These are phyloP conservation scores for Steinernema scapterisci DNA, from an alignment of 2,888 invertebrate genomes.

Conservation along the genomic window DNA sequence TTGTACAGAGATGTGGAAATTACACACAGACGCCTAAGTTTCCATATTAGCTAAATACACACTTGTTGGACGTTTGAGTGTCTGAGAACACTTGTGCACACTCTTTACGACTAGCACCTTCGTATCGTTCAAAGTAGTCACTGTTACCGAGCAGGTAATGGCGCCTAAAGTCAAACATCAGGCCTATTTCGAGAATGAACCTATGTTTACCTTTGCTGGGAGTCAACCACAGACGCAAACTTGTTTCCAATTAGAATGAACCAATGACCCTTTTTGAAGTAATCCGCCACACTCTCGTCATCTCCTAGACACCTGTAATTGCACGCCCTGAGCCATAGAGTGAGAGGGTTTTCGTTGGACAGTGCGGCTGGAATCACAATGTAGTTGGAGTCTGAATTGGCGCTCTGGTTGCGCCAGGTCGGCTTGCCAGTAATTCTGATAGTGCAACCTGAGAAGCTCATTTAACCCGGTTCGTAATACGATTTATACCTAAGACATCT, in stretches of 20 bases:
- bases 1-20: neutral
- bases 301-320: neutral
- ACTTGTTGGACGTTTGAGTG: neutral
- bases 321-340: neutral
- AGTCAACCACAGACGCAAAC: neutral
- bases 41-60: neutral
- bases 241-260: slow-evolving; percentile 3
- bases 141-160: neutral
- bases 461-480: too few species aligned
- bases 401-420: neutral
- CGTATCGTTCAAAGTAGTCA: neutral
- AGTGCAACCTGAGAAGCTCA: neutral
- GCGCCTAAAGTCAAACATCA: neutral
- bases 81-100: neutral
- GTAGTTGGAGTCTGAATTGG: neutral
- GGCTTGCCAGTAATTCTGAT: neutral
- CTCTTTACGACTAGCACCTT: too few species aligned
- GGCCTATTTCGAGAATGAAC: neutral
- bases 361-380: neutral
- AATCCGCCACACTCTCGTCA: neutral
- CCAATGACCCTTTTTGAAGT: neutral
- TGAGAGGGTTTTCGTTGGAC: neutral
- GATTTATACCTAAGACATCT: neutral
- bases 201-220: neutral
- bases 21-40: neutral